A percentile compares a stretch with the other conserved stretches of the same genome.
These are phyloP conservation scores for Aeoliscus strigatus DNA, from an alignment of 2,797 vertebrate species.

Conservation along the genomic window DNA sequence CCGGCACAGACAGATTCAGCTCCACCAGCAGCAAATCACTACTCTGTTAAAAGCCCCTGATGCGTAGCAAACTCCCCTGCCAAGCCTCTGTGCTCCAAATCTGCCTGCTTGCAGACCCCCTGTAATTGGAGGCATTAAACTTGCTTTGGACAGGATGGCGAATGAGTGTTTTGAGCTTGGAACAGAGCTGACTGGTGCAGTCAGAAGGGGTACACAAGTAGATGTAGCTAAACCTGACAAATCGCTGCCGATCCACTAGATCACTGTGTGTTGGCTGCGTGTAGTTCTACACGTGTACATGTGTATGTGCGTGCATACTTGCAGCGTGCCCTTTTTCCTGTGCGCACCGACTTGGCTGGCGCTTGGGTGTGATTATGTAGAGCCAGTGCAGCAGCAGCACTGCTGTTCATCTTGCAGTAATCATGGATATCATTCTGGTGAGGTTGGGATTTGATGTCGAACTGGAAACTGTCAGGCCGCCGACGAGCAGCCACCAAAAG, in stretches of 20 bases:
- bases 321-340: neutral
- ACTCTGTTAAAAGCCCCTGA: slow-evolving; percentile 76
- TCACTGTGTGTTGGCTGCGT: slow-evolving; percentile 33
- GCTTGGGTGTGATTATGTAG: slow-evolving; percentile 26
- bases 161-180: slow-evolving; percentile 69
- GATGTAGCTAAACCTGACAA: slow-evolving; percentile 63
- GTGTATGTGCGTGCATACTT: slow-evolving; percentile 12
- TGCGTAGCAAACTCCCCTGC: slow-evolving; percentile 73
- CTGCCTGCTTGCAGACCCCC: slow-evolving; percentile 68
- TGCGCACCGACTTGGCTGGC: slow-evolving; percentile 20
- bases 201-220: slow-evolving; percentile 61
- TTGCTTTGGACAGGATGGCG: slow-evolving; percentile 74
- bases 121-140: slow-evolving; percentile 81
- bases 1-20: slow-evolving; percentile 57
- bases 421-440: slow-evolving; percentile 39
- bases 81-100: slow-evolving; percentile 71
- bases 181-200: slow-evolving; percentile 67
- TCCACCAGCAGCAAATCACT: slow-evolving; percentile 71
- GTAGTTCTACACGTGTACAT: slow-evolving; percentile 16
- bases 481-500: slow-evolving; percentile 34
- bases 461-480: slow-evolving; percentile 34
- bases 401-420: slow-evolving; percentile 58
- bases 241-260: slow-evolving; percentile 61
- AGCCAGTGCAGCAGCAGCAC: slow-evolving; percentile 22
- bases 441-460: slow-evolving; percentile 39